These are phyloP conservation scores for Cancer borealis DNA, from an alignment of 2,888 invertebrate species.

Conservation along the genomic window DNA sequence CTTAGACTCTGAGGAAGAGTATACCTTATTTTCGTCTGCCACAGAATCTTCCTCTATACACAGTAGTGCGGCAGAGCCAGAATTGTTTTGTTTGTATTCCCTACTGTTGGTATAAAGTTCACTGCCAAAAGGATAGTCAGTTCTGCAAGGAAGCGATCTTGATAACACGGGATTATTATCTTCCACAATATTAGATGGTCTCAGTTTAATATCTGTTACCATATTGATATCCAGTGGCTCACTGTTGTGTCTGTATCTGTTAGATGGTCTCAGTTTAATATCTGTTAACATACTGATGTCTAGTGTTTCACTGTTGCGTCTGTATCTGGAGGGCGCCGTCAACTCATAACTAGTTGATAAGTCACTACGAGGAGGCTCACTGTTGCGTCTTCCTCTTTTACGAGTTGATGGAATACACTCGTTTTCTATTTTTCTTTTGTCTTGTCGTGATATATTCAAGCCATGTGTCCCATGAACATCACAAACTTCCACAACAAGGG, in stretches of 20 bases:
- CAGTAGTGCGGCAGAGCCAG: not conserved
- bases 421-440: not conserved
- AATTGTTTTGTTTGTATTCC: not conserved
- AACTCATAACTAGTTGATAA: not conserved
- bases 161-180: not conserved
- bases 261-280: not conserved
- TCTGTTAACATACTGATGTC: not conserved
- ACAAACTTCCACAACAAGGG: not conserved
- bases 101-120: not conserved
- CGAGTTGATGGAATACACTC: not conserved
- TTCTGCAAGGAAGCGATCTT: not conserved
- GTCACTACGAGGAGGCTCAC: not conserved
- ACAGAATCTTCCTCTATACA: not conserved
- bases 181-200: not conserved
- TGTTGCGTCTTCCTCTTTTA: not conserved
- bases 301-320: not conserved
- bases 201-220: too few species aligned
- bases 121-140: not conserved
- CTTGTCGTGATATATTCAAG: not conserved
- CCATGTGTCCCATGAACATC: slow-evolving; percentile 27
- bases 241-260: not conserved
- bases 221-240: not conserved
- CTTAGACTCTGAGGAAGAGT: not conserved
- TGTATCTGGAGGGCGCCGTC: not conserved
- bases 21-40: not conserved